Evolutionary conservation across 2,888 invertebrate genomes (phyloP), one percentile per base, ranked within the genome.

Genomic region (Oligia strigilis): DNA sequence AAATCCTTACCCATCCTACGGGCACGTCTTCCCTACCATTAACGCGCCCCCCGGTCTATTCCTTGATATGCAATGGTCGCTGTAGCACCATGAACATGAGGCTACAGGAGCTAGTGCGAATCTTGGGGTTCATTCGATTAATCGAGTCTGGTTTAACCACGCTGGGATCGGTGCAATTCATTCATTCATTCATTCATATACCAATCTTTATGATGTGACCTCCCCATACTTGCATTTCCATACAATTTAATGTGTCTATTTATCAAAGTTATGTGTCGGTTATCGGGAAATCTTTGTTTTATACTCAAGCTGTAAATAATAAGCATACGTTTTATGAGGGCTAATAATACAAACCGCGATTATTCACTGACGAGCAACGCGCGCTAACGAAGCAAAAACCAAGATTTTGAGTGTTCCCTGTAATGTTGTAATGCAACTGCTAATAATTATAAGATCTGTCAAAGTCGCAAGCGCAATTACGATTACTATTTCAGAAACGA

Each of bases 321-420:
- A 85, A 83, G 75, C 82, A 84, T 84, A 80, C 75, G 74, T 84
- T 91, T 87, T 87, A 88, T 86, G 86, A 82, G 62, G 73, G 77
- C 40, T 90, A 88, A 89, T 88, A 87, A 88, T 84, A 85, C 81
- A 84, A 87, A 87, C 83, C 82, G 71, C 66, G 78, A 85, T 85
- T 83, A 86, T 83, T 84, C 70, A 79, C 65, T 75, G 67, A 74
- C 40, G 65, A 74, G 17, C 79, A 70, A 62, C 67, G 52, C 76
- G 64, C 80, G 52, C 76, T 87, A 85, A 84, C 87, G 84, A 85
- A 77, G 86, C 87, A 89, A 86, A 89, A 89, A 86, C 80, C 67
- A 29, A 70, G 76, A 76, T 84, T 79, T 76, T 80, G 71, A 77
- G 81, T 79, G 76, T 76, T 75, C 60, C 69, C 72, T 49, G 67